These are phyloP conservation scores for Percopsis transmontana DNA, from an alignment of 2,113 vertebrate species.

Conservation along the genomic window DNA sequence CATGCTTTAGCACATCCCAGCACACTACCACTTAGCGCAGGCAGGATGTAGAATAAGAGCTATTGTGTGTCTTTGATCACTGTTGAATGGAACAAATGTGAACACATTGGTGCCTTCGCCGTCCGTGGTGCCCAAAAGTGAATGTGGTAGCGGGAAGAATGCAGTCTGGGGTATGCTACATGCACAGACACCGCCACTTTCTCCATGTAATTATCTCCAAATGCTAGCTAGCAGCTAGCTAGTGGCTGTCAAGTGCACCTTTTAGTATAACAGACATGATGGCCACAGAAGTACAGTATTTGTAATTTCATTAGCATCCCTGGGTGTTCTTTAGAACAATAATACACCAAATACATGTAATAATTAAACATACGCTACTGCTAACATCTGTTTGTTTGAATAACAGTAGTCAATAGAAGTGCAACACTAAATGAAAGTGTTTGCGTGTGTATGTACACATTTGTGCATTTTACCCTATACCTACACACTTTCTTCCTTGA, in stretches of 20 bases:
- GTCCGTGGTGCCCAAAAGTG: conserved; percentile 20
- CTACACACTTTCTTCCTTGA: neutral
- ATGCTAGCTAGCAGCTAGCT: conserved; percentile 39
- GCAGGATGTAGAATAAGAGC: conserved; percentile 45
- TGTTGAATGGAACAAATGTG: conserved; percentile 42
- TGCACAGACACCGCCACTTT: conserved; percentile 36
- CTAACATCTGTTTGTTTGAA: neutral
- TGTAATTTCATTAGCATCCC: conserved; percentile 50
- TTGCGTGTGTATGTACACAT: neutral
- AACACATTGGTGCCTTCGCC: conserved; percentile 29
- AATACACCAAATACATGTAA: too few species aligned
- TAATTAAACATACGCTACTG: neutral
- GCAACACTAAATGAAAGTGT: neutral
- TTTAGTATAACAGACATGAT: conserved; percentile 20
- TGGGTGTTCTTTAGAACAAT: conserved; percentile 51
- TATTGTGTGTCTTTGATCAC: conserved; percentile 56
- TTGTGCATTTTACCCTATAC: neutral
- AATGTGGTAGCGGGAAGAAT: conserved; percentile 22
- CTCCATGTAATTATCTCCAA: conserved; percentile 41
- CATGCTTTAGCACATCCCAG: conserved; percentile 47
- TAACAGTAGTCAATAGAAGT: too few species aligned
- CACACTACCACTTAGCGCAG: conserved; percentile 35
- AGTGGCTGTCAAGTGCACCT: conserved; percentile 20
- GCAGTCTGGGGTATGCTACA: neutral
- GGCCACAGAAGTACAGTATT: conserved; percentile 42